phyloP scores from a whole-genome alignment of 1,140 invertebrate genomes.

The Zophobas atratus region DNA sequence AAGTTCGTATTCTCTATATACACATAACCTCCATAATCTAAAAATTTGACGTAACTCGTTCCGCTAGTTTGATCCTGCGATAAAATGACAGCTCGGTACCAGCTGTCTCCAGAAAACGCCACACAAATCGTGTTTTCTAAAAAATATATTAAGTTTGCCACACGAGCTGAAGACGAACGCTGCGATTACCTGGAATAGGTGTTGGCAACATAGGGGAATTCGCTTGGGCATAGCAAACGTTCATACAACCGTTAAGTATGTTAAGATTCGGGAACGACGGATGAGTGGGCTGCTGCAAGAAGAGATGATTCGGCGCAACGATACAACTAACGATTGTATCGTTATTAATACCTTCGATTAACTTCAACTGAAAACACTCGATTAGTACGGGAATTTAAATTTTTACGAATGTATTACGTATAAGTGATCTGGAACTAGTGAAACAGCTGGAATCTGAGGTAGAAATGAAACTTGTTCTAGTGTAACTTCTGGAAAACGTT shows the following conservation, averaged over 20 bases:
- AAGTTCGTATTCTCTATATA: slow-evolving; percentile 81
- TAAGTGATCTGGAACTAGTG: slow-evolving; percentile 75
- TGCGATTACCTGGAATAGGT: slow-evolving; percentile 74
- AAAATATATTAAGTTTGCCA: slow-evolving; percentile 40
- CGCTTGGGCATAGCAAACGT: slow-evolving; percentile 75
- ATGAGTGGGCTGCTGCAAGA: slow-evolving; percentile 95
- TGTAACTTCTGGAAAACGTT: slow-evolving; percentile 84
- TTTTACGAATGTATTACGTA: slow-evolving; percentile 69
- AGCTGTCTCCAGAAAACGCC: slow-evolving; percentile 84
- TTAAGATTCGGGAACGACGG: slow-evolving; percentile 89
- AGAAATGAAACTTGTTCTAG: slow-evolving; percentile 83
- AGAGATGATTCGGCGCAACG: slow-evolving; percentile 88
- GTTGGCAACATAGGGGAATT: slow-evolving; percentile 78
- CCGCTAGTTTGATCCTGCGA: slow-evolving; percentile 77
- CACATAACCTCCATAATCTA: slow-evolving; percentile 95
- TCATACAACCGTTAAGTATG: slow-evolving; percentile 83
- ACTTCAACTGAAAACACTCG: slow-evolving; percentile 76
- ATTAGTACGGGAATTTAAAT: not conserved
- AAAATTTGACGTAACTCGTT: slow-evolving; percentile 87
- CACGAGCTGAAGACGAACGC: not conserved
- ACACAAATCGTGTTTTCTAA: slow-evolving; percentile 90
- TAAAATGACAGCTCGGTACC: slow-evolving; percentile 92
- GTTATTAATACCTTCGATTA: slow-evolving; percentile 93
- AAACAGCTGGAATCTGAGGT: slow-evolving; percentile 71
- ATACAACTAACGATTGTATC: slow-evolving; percentile 91